Percentiles rank a stretch among this genome's conserved stretches.
Conservation (phyloP, 2,888 invertebrate species). For the Arrhopalites spinosus region DNA sequence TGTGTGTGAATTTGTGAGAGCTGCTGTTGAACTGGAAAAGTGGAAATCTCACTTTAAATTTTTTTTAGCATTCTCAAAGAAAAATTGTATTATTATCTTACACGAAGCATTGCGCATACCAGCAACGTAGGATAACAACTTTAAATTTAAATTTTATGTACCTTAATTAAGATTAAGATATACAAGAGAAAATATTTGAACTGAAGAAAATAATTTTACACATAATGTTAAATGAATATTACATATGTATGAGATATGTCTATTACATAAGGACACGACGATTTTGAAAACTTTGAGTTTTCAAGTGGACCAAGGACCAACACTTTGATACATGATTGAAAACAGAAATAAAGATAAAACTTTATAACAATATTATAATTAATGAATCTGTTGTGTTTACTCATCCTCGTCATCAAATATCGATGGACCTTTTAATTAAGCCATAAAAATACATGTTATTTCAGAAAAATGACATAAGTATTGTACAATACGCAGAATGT, state of each 20-base stretch:
- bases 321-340: slow-evolving; percentile 18
- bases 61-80: slow-evolving; percentile 23
- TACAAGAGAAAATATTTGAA: slow-evolving; percentile 30
- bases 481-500: too few relatives aligned
- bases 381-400: too few relatives aligned
- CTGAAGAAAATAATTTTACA: slow-evolving; percentile 32
- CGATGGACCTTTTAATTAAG: not conserved
- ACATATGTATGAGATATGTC: not conserved
- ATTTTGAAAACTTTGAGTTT: not conserved
- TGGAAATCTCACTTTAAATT: slow-evolving; percentile 27
- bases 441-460: not conserved
- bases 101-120: slow-evolving; percentile 14
- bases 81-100: slow-evolving; percentile 13
- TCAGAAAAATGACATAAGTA: too few relatives aligned
- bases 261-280: not conserved
- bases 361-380: not conserved
- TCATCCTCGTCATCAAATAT: too few relatives aligned
- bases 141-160: slow-evolving; percentile 37
- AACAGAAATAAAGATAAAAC: slow-evolving; percentile 19
- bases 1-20: slow-evolving; percentile 11
- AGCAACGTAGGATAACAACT: slow-evolving; percentile 11
- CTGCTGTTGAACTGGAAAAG: slow-evolving; percentile 21
- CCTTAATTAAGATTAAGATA: slow-evolving; percentile 33
- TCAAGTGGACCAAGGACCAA: slow-evolving; percentile 31
- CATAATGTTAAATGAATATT: not conserved